phyloP scores from a whole-genome alignment of 2,888 invertebrate genomes.

The Gerosis bhagava region DNA sequence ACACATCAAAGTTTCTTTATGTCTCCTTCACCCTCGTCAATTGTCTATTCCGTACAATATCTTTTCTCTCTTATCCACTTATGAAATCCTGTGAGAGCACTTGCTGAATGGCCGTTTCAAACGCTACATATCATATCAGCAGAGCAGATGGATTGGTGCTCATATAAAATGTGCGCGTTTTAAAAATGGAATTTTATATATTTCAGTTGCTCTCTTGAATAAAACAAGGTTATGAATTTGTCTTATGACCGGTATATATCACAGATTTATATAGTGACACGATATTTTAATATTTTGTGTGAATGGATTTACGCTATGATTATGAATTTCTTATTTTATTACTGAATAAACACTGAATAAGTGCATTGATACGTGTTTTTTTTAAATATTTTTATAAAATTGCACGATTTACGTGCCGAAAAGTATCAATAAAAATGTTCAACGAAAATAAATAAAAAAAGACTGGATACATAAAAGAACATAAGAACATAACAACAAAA shows the following conservation, averaged over 20 bases:
- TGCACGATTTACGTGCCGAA: too few species aligned
- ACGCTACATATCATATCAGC: constrained; percentile 23
- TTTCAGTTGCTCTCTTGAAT: constrained; percentile 26
- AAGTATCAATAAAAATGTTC: too few species aligned
- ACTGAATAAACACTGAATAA: too few species aligned
- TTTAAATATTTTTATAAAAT: too few species aligned
- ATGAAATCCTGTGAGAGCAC: constrained; percentile 37
- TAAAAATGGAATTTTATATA: constrained; percentile 27
- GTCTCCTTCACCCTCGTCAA: constrained; percentile 62
- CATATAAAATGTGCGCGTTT: constrained; percentile 21
- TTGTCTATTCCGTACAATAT: constrained; percentile 51
- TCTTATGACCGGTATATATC: constrained; percentile 20
- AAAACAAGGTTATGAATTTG: constrained; percentile 27
- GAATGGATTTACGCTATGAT: constrained; percentile 5
- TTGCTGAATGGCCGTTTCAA: constrained; percentile 21
- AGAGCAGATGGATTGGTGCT: constrained; percentile 23
- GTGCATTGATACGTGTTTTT: too few species aligned
- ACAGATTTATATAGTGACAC: constrained; percentile 21
- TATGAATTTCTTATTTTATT: constrained; percentile 6
- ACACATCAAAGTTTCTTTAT: constrained; percentile 62
- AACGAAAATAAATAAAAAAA: too few species aligned
- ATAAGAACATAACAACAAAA: too few species aligned
- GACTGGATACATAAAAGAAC: too few species aligned
- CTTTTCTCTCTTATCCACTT: constrained; percentile 42
- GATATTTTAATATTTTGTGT: constrained; percentile 10